Evolutionary conservation across 2,888 invertebrate species (phyloP).

Genomic region (Corythucha ciliata): DNA sequence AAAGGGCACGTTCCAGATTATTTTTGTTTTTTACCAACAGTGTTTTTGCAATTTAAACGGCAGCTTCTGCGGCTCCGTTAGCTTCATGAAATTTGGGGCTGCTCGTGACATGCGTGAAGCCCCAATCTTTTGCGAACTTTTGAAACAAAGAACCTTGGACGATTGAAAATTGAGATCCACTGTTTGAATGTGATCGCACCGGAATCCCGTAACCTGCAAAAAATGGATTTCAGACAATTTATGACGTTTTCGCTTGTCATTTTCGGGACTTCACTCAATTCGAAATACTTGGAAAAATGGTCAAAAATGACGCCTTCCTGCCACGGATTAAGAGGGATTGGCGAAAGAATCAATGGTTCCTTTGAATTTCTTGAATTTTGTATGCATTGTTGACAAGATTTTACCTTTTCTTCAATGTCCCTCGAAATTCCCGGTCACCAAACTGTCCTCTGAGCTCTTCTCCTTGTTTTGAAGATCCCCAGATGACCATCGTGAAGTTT

Average conservation of each 20-base stretch:
- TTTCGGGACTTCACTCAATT: slow-evolving; percentile 4
- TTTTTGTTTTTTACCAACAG: slow-evolving; percentile 6
- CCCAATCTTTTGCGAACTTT: too few relatives aligned
- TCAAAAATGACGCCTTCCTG: slow-evolving; percentile 10
- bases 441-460: slow-evolving; percentile 9
- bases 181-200: slow-evolving; percentile 1
- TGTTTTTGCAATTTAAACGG: slow-evolving; percentile 6
- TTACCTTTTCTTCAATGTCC: slow-evolving; percentile 12
- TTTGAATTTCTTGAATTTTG: slow-evolving; percentile 10
- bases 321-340: slow-evolving; percentile 15
- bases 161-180: slow-evolving; percentile 12
- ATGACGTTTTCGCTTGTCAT: background rate
- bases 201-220: slow-evolving; percentile 13
- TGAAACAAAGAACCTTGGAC: slow-evolving; percentile 7
- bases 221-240: too few relatives aligned
- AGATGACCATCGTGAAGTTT: slow-evolving; percentile 17
- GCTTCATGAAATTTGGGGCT: slow-evolving; percentile 9
- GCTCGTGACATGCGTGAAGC: background rate
- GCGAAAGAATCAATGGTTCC: slow-evolving; percentile 18
- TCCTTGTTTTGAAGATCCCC: slow-evolving; percentile 12
- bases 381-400: slow-evolving; percentile 14
- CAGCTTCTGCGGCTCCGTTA: slow-evolving; percentile 12
- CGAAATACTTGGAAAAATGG: slow-evolving; percentile 18
- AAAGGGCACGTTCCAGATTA: slow-evolving; percentile 3
- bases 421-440: slow-evolving; percentile 21